Evolutionary conservation across 2,113 vertebrate species (phyloP).

Genomic region (Otis tarda): DNA sequence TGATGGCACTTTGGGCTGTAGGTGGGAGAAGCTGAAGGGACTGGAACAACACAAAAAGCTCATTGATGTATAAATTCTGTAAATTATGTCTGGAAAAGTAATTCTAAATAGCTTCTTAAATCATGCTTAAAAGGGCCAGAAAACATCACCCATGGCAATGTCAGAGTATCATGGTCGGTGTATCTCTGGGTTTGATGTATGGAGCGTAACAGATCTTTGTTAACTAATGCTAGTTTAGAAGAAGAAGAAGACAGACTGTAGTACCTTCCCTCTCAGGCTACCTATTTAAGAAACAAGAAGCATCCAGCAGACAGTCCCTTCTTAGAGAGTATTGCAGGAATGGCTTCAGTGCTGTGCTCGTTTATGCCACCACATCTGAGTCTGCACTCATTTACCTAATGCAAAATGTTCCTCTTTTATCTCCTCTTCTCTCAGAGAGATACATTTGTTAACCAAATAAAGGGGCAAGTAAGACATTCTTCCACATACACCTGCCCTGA

Average conservation of each 20-base stretch:
- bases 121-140: not conserved
- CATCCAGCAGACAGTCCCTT: not conserved
- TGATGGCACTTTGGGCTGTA: not conserved
- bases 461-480: not conserved
- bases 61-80: not conserved
- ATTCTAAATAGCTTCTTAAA: not conserved
- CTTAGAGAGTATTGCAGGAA: not conserved
- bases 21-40: not conserved
- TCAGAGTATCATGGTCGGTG: fast-evolving
- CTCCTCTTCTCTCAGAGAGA: not conserved
- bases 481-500: not conserved
- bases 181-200: not conserved
- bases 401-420: not conserved
- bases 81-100: not conserved
- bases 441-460: not conserved
- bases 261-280: not conserved
- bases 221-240: not conserved
- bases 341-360: not conserved
- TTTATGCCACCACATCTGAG: not conserved
- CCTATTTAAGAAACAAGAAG: not conserved
- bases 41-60: not conserved
- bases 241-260: not conserved
- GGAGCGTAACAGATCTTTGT: not conserved
- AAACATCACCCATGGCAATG: not conserved
- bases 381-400: not conserved